Evolutionary conservation across 2,113 vertebrate species (phyloP).

Genomic region (Melanocharis versteri): DNA sequence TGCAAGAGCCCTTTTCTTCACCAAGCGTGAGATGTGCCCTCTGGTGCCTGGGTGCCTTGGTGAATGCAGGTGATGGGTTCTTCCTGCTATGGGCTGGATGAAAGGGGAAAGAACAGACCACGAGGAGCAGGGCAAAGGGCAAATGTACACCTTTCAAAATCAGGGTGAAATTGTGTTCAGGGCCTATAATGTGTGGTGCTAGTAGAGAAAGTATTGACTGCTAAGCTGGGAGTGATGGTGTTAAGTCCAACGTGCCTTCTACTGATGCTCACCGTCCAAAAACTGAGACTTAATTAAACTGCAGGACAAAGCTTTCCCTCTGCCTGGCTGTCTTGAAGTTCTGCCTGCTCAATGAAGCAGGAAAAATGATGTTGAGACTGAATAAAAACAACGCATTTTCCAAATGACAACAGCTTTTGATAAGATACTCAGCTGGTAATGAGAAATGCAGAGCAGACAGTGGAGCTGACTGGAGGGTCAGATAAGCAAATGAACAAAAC

Average conservation of each 20-base stretch:
- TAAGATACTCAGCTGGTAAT: background rate
- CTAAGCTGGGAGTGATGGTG: background rate
- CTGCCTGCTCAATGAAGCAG: background rate
- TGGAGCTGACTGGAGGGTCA: background rate
- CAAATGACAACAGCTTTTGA: background rate
- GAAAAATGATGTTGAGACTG: background rate
- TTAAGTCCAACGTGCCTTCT: background rate
- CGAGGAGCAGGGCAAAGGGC: background rate
- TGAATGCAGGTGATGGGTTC: fast-evolving
- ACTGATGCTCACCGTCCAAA: background rate
- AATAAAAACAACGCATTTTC: conserved; percentile 40
- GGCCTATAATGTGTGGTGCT: background rate
- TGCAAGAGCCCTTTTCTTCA: background rate
- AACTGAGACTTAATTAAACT: conserved; percentile 1
- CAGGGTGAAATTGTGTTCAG: background rate
- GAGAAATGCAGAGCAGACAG: conserved; percentile 15
- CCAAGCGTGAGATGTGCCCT: background rate
- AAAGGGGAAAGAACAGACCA: background rate
- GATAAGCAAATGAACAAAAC: conserved; percentile 18
- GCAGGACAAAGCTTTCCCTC: background rate
- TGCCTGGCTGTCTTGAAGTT: background rate
- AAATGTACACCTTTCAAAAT: background rate
- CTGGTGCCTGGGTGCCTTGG: background rate
- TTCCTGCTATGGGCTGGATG: background rate
- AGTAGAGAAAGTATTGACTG: background rate